Conservation (phyloP, 2,888 invertebrate genomes). For the Anarsia innoxiella region DNA sequence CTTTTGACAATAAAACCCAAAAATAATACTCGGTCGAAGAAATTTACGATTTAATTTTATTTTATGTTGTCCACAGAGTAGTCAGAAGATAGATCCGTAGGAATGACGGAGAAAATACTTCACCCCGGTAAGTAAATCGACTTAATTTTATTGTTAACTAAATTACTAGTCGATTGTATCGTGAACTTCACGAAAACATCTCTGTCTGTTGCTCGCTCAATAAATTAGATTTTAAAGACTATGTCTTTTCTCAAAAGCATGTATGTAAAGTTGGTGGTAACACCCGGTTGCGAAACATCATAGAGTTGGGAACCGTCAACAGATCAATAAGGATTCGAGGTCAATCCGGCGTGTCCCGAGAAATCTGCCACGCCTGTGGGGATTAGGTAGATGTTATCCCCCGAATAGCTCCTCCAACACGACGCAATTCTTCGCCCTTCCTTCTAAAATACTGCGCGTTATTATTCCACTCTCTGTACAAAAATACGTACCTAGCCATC, state of each 20-base stretch:
- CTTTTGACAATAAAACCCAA: conserved; percentile 9
- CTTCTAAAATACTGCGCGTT: neutral
- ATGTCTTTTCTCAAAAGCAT: too few species aligned
- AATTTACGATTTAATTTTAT: neutral
- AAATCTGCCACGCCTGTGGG: conserved; percentile 39
- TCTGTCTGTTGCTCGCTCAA: too few species aligned
- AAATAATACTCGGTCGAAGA: conserved; percentile 10
- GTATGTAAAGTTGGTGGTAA: too few species aligned
- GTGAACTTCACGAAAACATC: too few species aligned
- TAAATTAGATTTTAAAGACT: too few species aligned
- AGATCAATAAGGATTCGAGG: conserved; percentile 68
- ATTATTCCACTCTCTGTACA: neutral
- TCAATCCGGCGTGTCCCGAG: conserved; percentile 49
- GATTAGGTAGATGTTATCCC: conserved; percentile 21
- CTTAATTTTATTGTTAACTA: too few species aligned
- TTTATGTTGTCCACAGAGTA: conserved; percentile 62
- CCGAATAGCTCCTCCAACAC: neutral
- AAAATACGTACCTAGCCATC: too few species aligned
- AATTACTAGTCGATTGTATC: too few species aligned
- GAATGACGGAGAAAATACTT: conserved; percentile 89
- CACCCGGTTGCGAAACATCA: conserved; percentile 48
- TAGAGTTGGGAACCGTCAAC: conserved; percentile 45
- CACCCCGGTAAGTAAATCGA: conserved; percentile 80
- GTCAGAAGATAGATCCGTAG: conserved; percentile 77
- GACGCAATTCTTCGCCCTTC: conserved; percentile 12